Percentiles rank a stretch among this genome's conserved stretches.
These are phyloP conservation scores for Xiphias gladius DNA, from an alignment of 2,113 vertebrate genomes.

Conservation along the genomic window DNA sequence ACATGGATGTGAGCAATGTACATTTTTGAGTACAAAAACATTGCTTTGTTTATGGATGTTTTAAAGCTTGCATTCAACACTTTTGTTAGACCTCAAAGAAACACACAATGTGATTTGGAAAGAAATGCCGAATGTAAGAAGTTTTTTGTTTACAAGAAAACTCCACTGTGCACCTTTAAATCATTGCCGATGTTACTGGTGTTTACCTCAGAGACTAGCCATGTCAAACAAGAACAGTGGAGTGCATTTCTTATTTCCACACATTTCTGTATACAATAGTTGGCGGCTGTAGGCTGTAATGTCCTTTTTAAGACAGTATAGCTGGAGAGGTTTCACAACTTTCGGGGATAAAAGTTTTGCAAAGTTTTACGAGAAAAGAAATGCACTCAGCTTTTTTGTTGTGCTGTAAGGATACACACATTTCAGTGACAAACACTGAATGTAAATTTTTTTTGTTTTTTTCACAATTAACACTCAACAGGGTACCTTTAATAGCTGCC, in stretches of 20 bases:
- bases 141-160: not conserved
- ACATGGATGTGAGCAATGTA: not conserved
- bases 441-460: not conserved
- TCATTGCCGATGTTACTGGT: not conserved
- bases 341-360: not conserved
- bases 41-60: not conserved
- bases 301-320: not conserved
- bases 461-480: not conserved
- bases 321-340: conserved; percentile 1
- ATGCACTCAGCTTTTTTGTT: not conserved
- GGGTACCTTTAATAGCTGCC: not conserved
- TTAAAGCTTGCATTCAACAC: not conserved
- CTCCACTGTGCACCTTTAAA: conserved; percentile 1
- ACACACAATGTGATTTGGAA: not conserved
- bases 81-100: not conserved
- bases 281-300: not conserved
- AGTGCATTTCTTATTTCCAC: not conserved
- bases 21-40: not conserved
- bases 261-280: not conserved
- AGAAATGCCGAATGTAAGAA: not conserved
- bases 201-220: conserved; percentile 1
- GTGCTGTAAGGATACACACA: not conserved
- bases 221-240: conserved; percentile 1
- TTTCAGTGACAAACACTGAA: not conserved
- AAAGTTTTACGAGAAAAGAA: not conserved